phyloP scores from a whole-genome alignment of 2,113 vertebrate species.

The Ochotona curzoniae region DNA sequence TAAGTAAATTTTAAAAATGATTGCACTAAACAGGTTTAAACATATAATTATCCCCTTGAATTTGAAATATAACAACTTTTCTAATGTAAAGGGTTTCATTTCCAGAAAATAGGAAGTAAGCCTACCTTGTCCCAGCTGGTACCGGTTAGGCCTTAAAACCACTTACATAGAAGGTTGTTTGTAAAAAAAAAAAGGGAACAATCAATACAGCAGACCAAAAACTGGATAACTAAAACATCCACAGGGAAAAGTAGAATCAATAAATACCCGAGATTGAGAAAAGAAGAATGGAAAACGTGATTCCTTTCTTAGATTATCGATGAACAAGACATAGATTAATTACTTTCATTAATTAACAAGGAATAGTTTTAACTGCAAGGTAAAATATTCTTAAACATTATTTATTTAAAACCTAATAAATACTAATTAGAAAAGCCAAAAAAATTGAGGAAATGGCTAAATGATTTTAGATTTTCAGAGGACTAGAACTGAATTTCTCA shows the following conservation, averaged over 20 bases:
- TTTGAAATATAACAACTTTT: constrained; percentile 28
- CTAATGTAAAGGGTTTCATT: neutral
- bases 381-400: constrained; percentile 60
- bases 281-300: neutral
- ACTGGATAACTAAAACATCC: neutral
- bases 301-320: neutral
- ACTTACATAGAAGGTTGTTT: neutral
- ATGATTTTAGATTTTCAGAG: neutral
- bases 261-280: neutral
- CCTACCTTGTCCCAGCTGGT: neutral
- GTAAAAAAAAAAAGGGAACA: neutral
- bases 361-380: constrained; percentile 51
- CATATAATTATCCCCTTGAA: neutral
- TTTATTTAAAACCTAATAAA: constrained; percentile 55
- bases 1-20: too few species aligned
- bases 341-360: constrained; percentile 50
- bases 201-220: neutral
- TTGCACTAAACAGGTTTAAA: too few species aligned
- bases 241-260: neutral
- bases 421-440: constrained; percentile 54
- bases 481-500: neutral
- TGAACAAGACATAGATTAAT: neutral
- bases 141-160: constrained; percentile 4
- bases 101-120: neutral
- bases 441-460: constrained; percentile 18